Percentiles rank a stretch among this genome's conserved stretches.
phyloP scores from a whole-genome alignment of 2,888 invertebrate species.

The Cactoblastis cactorum region DNA sequence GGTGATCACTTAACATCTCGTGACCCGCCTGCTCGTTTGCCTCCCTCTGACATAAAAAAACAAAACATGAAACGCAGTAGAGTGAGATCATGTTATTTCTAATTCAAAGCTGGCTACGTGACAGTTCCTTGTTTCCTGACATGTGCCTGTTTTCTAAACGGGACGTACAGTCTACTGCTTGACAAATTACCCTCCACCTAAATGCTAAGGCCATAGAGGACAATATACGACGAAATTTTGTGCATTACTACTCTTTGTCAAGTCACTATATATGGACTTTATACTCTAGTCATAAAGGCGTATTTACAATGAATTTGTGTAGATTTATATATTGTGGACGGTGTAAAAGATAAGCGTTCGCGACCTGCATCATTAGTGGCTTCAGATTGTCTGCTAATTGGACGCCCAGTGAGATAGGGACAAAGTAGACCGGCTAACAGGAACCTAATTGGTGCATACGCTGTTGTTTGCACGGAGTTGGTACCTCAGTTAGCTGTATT shows the following conservation, averaged over 20 bases:
- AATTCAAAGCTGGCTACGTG: neutral
- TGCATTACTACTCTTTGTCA: neutral
- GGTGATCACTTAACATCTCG: neutral
- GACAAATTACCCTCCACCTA: neutral
- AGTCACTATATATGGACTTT: neutral
- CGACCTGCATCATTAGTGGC: slow-evolving; percentile 37
- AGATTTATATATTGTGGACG: neutral
- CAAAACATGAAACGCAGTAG: neutral
- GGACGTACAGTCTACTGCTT: neutral
- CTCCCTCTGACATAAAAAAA: too few species aligned
- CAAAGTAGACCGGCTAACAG: neutral
- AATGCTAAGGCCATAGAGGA: too few species aligned
- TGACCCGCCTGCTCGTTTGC: too few species aligned
- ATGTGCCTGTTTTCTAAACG: slow-evolving; percentile 8
- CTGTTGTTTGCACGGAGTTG: neutral
- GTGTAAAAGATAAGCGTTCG: slow-evolving; percentile 37
- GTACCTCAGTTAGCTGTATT: too few species aligned
- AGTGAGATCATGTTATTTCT: neutral
- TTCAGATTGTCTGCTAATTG: slow-evolving; percentile 39
- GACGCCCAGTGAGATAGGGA: slow-evolving; percentile 20
- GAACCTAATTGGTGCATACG: neutral
- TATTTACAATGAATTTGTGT: too few species aligned
- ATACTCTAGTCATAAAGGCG: too few species aligned
- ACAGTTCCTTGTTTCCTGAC: neutral
- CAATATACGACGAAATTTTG: too few species aligned